Percentiles rank a stretch among this genome's conserved stretches.
These are phyloP conservation scores for Thalassaphorura encarpata DNA, from an alignment of 1,140 invertebrate genomes.

Conservation along the genomic window DNA sequence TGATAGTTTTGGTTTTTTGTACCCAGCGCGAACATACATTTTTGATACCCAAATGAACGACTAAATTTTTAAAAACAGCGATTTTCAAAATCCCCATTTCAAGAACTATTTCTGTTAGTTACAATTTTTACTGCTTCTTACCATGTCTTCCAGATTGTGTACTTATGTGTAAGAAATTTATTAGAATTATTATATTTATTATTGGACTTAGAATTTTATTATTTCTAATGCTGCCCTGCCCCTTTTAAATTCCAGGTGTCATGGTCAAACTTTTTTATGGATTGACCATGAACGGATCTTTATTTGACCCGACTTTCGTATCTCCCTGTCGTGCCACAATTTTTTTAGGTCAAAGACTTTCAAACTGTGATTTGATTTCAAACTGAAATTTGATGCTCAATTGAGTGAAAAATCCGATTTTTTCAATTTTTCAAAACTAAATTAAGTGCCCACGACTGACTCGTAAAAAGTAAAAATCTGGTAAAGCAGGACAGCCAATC, in stretches of 20 bases:
- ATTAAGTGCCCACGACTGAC: too few relatives aligned
- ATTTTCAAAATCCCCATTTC: background rate
- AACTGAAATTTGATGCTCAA: too few relatives aligned
- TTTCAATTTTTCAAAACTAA: too few relatives aligned
- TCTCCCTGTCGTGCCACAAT: background rate
- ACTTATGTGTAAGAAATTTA: too few relatives aligned
- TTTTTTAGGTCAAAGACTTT: background rate
- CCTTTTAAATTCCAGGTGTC: background rate
- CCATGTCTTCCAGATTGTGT: background rate
- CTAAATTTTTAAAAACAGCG: background rate
- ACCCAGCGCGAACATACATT: conserved; percentile 5
- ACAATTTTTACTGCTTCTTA: background rate
- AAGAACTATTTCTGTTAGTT: background rate
- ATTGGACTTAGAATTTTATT: background rate
- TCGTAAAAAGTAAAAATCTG: too few relatives aligned
- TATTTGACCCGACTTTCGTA: background rate
- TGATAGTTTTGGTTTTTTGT: background rate
- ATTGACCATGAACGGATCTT: background rate
- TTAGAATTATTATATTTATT: background rate
- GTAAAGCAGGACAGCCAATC: too few relatives aligned
- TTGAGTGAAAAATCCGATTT: too few relatives aligned
- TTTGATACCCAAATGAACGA: background rate
- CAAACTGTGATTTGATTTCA: too few relatives aligned
- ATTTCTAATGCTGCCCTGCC: conserved; percentile 1
- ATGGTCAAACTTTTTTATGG: background rate